Evolutionary conservation across 2,797 vertebrate species (phyloP).

Genomic region (Huso huso): DNA sequence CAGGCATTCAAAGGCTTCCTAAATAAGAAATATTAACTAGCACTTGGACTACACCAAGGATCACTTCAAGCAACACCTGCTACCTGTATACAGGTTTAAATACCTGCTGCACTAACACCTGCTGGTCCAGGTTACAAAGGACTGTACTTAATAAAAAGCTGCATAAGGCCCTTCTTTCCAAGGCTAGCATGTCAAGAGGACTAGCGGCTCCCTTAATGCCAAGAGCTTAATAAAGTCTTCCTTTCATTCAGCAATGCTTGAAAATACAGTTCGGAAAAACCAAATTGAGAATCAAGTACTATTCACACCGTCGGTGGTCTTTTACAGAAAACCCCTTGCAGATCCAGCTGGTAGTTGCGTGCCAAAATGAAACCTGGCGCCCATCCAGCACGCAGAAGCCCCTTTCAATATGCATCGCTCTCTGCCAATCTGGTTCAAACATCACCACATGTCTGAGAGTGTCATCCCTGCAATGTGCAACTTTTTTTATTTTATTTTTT

Average conservation of each 20-base stretch:
- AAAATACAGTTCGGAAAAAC: slow-evolving; percentile 24
- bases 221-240: slow-evolving; percentile 49
- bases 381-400: slow-evolving; percentile 37
- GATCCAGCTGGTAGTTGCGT: slow-evolving; percentile 44
- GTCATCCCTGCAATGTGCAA: slow-evolving; percentile 10
- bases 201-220: slow-evolving; percentile 29
- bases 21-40: no score
- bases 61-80: no score
- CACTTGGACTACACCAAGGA: no score
- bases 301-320: slow-evolving; percentile 50
- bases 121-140: no score
- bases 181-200: neutral
- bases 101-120: no score
- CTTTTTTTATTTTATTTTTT: neutral
- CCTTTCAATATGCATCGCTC: slow-evolving; percentile 33
- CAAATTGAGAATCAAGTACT: slow-evolving; percentile 50
- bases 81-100: no score
- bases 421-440: slow-evolving; percentile 45
- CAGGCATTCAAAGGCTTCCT: no score
- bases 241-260: slow-evolving; percentile 19
- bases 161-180: neutral
- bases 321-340: slow-evolving; percentile 44
- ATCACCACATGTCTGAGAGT: slow-evolving; percentile 2
- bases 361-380: slow-evolving; percentile 44
- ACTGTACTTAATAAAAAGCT: neutral